A percentile compares a stretch with the other conserved stretches of the same genome.
Conservation (phyloP, 2,888 invertebrate genomes). For the Drosophila kanekoi region DNA sequence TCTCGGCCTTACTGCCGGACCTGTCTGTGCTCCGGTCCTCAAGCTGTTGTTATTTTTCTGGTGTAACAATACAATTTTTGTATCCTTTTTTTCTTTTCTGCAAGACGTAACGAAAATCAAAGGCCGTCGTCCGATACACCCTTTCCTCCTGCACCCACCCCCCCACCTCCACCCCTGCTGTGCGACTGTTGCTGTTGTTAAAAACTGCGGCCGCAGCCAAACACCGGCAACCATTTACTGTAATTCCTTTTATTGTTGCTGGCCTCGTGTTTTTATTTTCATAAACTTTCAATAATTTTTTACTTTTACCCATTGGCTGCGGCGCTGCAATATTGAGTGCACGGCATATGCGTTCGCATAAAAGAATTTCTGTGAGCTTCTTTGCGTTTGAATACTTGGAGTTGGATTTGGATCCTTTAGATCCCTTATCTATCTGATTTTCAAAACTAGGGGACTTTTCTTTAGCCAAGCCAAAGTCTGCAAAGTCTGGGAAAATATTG, state of each 20-base stretch:
- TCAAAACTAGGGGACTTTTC: too few species aligned
- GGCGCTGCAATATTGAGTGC: conserved; percentile 26
- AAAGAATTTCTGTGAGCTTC: too few species aligned
- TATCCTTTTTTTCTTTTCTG: conserved; percentile 44
- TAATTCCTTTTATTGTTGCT: conserved; percentile 43
- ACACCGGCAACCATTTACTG: conserved; percentile 67
- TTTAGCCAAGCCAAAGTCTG: too few species aligned
- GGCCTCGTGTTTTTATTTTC: conserved; percentile 51
- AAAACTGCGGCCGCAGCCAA: conserved; percentile 60
- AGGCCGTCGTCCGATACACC: conserved; percentile 40
- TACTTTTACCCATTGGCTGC: conserved; percentile 53
- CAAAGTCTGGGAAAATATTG: too few species aligned
- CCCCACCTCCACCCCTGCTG: neutral
- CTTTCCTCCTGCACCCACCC: neutral
- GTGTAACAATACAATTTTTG: conserved; percentile 72
- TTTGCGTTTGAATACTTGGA: too few species aligned
- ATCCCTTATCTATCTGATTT: too few species aligned
- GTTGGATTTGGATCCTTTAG: too few species aligned
- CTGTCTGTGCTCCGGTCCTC: conserved; percentile 10
- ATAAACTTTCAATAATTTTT: conserved; percentile 77
- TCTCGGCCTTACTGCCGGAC: neutral
- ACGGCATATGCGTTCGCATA: conserved; percentile 12
- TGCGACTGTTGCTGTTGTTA: conserved; percentile 55
- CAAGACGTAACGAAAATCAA: conserved; percentile 63
- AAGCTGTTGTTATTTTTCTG: conserved; percentile 74